These are phyloP conservation scores for Linnaemya vulpina DNA, from an alignment of 2,888 invertebrate species.

Conservation along the genomic window DNA sequence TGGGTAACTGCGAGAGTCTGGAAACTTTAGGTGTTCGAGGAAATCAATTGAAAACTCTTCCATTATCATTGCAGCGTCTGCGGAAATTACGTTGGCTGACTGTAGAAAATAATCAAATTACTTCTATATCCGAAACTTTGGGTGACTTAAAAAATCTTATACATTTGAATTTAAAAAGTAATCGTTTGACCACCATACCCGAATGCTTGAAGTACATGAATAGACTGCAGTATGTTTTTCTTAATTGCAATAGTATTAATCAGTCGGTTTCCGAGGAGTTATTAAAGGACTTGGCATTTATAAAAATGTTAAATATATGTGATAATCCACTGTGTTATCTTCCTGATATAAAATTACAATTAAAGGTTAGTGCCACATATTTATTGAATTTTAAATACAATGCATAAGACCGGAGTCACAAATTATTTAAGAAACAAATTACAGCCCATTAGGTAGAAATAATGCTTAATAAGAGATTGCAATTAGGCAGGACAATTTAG, in stretches of 20 bases:
- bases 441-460: too few relatives aligned
- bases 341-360: slow-evolving; percentile 45
- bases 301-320: slow-evolving; percentile 85
- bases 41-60: slow-evolving; percentile 85
- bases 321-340: slow-evolving; percentile 83
- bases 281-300: slow-evolving; percentile 75
- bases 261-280: slow-evolving; percentile 70
- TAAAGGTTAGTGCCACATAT: slow-evolving; percentile 57
- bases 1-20: slow-evolving; percentile 85
- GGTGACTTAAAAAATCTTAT: slow-evolving; percentile 84
- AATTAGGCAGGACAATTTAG: too few relatives aligned
- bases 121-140: slow-evolving; percentile 84
- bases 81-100: slow-evolving; percentile 87
- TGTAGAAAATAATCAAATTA: slow-evolving; percentile 86
- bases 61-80: slow-evolving; percentile 85
- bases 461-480: too few relatives aligned
- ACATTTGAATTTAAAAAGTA: slow-evolving; percentile 86
- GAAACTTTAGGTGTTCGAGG: slow-evolving; percentile 88
- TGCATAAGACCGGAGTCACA: too few relatives aligned
- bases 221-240: slow-evolving; percentile 84
- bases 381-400: too few relatives aligned
- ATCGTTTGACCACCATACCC: slow-evolving; percentile 85
- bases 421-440: too few relatives aligned
- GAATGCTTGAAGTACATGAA: slow-evolving; percentile 81
- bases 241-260: slow-evolving; percentile 84